phyloP scores from a whole-genome alignment of 2,113 vertebrate species.

The Thymallus thymallus region DNA sequence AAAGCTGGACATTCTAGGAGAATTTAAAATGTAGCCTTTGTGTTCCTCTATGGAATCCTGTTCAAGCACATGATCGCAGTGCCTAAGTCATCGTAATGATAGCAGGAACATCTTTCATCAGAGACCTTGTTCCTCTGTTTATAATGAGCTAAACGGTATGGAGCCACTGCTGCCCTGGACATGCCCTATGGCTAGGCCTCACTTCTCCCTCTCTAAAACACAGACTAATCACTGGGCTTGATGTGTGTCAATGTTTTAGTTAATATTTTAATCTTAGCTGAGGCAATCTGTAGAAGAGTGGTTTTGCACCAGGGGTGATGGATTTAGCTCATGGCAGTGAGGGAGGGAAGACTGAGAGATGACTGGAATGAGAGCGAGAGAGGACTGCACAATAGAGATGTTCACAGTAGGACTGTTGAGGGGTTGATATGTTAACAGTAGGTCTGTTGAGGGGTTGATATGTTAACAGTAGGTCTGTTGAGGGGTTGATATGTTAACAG shows the following conservation, averaged over 20 bases:
- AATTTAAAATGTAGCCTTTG: too few species aligned
- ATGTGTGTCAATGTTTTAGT: slow-evolving; percentile 63
- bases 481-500: slow-evolving; percentile 71
- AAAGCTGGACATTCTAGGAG: too few species aligned
- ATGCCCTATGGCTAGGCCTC: slow-evolving; percentile 53
- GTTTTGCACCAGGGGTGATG: slow-evolving; percentile 59
- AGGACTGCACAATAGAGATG: slow-evolving; percentile 64
- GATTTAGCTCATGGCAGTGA: slow-evolving; percentile 62
- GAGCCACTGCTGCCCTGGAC: slow-evolving; percentile 8
- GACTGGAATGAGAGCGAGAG: slow-evolving; percentile 16
- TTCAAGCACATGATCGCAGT: too few species aligned
- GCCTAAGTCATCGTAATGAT: too few species aligned
- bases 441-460: slow-evolving; percentile 52
- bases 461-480: too few species aligned
- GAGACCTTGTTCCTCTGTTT: too few species aligned
- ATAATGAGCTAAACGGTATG: too few species aligned
- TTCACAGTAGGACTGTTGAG: slow-evolving; percentile 55
- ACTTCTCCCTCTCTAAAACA: slow-evolving; percentile 62
- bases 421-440: slow-evolving; percentile 63
- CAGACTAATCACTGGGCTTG: slow-evolving; percentile 63
- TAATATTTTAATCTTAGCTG: too few species aligned
- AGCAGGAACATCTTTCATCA: too few species aligned
- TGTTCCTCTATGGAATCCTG: too few species aligned
- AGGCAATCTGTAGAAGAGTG: slow-evolving; percentile 57
- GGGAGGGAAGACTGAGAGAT: too few species aligned